phyloP scores from a whole-genome alignment of 2,797 vertebrate species.

The Leucoraja ocellata region DNA sequence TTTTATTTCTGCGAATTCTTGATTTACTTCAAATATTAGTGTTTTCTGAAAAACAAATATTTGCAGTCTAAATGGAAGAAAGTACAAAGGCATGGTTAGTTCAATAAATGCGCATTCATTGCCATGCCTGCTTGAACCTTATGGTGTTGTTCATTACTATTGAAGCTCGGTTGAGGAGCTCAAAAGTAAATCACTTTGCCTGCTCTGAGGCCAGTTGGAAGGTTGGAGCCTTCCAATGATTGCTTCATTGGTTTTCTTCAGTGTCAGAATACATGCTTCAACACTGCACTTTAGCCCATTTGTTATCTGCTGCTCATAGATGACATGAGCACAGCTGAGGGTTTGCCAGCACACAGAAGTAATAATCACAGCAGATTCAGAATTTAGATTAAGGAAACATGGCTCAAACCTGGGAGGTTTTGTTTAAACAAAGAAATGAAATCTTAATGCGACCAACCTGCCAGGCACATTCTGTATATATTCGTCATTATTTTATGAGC shows the following conservation, averaged over 20 bases:
- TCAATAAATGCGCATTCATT: not conserved
- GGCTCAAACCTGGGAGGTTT: constrained; percentile 23
- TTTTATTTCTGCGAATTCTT: not conserved
- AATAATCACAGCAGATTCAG: not conserved
- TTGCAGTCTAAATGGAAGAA: not conserved
- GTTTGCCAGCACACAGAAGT: not conserved
- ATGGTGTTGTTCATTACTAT: not conserved
- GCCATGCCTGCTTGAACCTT: not conserved
- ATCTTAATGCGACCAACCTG: not conserved
- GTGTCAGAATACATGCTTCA: not conserved
- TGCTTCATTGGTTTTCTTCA: not conserved
- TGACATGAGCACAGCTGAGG: not conserved
- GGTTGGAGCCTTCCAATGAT: not conserved
- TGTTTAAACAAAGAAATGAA: constrained; percentile 5
- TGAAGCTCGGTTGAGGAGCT: not conserved
- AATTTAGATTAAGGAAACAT: constrained; percentile 23
- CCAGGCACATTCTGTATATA: not conserved
- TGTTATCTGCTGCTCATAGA: not conserved
- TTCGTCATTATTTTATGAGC: constrained; percentile 28
- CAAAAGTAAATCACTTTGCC: not conserved
- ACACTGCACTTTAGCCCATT: not conserved
- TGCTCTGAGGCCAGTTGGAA: not conserved
- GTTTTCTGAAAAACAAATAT: not conserved
- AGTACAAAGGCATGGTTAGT: not conserved
- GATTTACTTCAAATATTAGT: not conserved